These are phyloP conservation scores for Phaethornis superciliosus DNA, from an alignment of 2,113 vertebrate genomes.

Conservation along the genomic window DNA sequence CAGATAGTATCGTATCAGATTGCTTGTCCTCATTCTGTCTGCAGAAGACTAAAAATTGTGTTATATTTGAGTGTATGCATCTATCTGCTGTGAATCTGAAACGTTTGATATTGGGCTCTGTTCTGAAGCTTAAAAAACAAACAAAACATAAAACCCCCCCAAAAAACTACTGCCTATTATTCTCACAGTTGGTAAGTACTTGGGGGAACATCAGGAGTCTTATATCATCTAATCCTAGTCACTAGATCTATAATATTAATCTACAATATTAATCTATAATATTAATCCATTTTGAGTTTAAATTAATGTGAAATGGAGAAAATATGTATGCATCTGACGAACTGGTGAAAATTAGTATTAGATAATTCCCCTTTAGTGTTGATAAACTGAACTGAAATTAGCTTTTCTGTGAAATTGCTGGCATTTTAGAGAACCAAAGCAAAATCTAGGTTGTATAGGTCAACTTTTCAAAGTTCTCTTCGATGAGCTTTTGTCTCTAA, in stretches of 20 bases:
- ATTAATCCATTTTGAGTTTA: not conserved
- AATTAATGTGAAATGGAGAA: not conserved
- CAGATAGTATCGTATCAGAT: not conserved
- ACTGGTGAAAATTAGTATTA: not conserved
- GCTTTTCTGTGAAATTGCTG: not conserved
- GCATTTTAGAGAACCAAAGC: not conserved
- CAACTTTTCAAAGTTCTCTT: not conserved
- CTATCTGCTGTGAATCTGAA: not conserved
- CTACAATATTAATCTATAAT: not conserved
- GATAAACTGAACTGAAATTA: not conserved
- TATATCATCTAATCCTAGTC: not conserved
- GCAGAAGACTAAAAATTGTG: not conserved
- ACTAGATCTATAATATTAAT: not conserved
- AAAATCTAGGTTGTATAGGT: not conserved
- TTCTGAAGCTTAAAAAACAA: not conserved
- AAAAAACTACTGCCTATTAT: not conserved
- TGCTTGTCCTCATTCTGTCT: constrained; percentile 43
- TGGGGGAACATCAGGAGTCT: not conserved
- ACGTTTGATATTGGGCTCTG: not conserved
- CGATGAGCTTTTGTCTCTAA: not conserved
- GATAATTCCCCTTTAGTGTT: not conserved
- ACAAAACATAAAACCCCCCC: no score
- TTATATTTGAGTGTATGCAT: not conserved
- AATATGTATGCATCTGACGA: not conserved
- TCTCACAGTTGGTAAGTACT: not conserved